Evolutionary conservation across 2,888 invertebrate species (phyloP).

Genomic region (Diplolepis rosae): DNA sequence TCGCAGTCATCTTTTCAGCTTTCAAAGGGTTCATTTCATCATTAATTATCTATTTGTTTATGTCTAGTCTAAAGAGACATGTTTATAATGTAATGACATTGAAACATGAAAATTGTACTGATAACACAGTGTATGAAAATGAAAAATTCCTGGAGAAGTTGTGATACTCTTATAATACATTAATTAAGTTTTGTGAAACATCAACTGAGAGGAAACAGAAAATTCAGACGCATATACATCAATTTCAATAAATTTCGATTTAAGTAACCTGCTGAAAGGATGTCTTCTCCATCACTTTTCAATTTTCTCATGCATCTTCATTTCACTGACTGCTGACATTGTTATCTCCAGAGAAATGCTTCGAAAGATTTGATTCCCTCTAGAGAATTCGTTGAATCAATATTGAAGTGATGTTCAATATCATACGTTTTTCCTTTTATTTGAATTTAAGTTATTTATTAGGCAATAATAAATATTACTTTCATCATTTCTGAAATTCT

Average conservation of each 20-base stretch:
- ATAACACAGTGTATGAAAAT: too few relatives aligned
- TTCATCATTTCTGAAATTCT: too few relatives aligned
- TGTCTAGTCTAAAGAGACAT: background rate
- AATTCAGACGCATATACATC: background rate
- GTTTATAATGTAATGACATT: too few relatives aligned
- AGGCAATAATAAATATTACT: too few relatives aligned
- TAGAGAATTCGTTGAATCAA: background rate
- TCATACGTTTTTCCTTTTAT: too few relatives aligned
- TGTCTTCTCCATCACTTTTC: background rate
- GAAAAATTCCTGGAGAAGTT: too few relatives aligned
- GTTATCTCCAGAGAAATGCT: background rate
- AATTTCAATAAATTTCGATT: background rate
- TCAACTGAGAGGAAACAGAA: background rate
- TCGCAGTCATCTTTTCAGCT: constrained; percentile 18
- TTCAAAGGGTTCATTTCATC: constrained; percentile 20
- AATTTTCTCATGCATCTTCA: constrained; percentile 14
- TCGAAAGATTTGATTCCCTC: background rate
- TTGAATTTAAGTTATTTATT: too few relatives aligned
- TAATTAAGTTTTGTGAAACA: background rate
- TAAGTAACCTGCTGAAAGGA: background rate
- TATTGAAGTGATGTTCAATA: background rate
- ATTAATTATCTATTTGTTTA: constrained; percentile 1
- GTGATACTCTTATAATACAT: too few relatives aligned
- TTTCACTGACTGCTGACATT: constrained; percentile 3
- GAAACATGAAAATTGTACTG: too few relatives aligned